A percentile compares a stretch with the other conserved stretches of the same genome.
phyloP scores from a whole-genome alignment of 2,888 invertebrate genomes.

The Ochropacha duplaris region DNA sequence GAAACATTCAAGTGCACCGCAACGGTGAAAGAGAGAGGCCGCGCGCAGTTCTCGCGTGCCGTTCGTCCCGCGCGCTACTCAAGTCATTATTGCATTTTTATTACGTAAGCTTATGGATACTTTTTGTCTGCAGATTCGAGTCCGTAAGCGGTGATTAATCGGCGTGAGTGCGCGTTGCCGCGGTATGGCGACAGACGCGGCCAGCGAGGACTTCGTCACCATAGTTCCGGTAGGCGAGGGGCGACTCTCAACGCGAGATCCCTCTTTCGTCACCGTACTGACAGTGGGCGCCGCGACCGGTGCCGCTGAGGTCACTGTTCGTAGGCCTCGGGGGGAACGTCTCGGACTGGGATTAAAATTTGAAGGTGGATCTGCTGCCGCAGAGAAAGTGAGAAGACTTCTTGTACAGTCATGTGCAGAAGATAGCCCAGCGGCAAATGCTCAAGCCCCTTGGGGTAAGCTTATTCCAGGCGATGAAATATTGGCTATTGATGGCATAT shows the following conservation, averaged over 20 bases:
- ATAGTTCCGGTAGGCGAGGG: constrained; percentile 82
- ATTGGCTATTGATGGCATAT: constrained; percentile 91
- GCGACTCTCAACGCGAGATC: constrained; percentile 59
- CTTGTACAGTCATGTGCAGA: constrained; percentile 95
- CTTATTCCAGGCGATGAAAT: constrained; percentile 95
- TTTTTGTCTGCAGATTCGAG: constrained; percentile 71
- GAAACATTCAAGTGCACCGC: constrained; percentile 55
- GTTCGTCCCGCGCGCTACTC: constrained; percentile 52
- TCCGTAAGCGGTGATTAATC: constrained; percentile 53
- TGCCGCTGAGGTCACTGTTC: constrained; percentile 90
- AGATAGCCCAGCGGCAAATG: constrained; percentile 94
- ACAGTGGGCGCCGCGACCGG: constrained; percentile 80
- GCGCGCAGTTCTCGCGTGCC: constrained; percentile 57
- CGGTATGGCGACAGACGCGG: constrained; percentile 76
- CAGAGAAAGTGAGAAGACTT: constrained; percentile 90
- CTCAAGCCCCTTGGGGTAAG: constrained; percentile 91
- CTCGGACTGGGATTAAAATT: constrained; percentile 96
- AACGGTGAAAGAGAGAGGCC: constrained; percentile 75
- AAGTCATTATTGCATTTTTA: constrained; percentile 55
- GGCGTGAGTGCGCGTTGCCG: constrained; percentile 58
- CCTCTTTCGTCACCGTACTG: constrained; percentile 84
- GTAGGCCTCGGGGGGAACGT: constrained; percentile 93
- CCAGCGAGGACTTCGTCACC: constrained; percentile 81
- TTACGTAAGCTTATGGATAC: constrained; percentile 67
- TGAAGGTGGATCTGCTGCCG: constrained; percentile 93